Evolutionary conservation across 64 coral and sea anemone species (phyloP), one percentile per base, ranked within the genome.

Genomic region (Porites lutea): DNA sequence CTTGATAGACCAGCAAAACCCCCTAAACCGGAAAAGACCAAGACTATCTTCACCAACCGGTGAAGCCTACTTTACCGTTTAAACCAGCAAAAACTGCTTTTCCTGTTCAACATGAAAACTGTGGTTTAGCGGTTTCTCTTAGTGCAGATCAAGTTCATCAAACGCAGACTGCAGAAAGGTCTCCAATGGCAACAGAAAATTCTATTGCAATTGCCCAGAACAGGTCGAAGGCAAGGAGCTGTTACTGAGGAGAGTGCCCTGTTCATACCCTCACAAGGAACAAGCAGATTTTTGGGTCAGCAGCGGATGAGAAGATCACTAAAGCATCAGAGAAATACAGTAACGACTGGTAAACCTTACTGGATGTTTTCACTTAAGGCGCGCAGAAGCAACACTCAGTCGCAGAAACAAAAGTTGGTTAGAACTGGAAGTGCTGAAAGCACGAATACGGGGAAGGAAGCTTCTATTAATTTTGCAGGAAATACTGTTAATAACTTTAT

Each of bases 211-310:
- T 16, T 12, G 20, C 8, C 58, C 78, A 16, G 61, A 43, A 69
- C 20, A 43, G 22, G 58, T 83, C 19, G 23, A 20, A 61, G 23
- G 7, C 61, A 86, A 23, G 69, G 63, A 60, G 52, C 63, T 69
- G 90, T n/a, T 13, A 52, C 79, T 21, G n/a, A 57, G 74, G 73
- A 92, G 0, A 48, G 19, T 18, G 66, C 49, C 3, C 13, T 92
- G 4, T 50, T 78, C 71, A 49, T 83, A 6, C 90, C 82, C 0
- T 47, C 90, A 37, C 82, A 86, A 92, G 72, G 90, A 18, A 83
- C 90, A 8, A 62, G 80, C 13, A 86, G 74, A 44, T 92, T 92
- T 79, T 66, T 92, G 47, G 90, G 65, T 19, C 82, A 77, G 78
- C 48, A 77, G 2, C 79, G 79, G 2, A 8, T 22, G 13, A 82